Conservation (phyloP, 2,888 invertebrate genomes). For the Byasa hedistus region DNA sequence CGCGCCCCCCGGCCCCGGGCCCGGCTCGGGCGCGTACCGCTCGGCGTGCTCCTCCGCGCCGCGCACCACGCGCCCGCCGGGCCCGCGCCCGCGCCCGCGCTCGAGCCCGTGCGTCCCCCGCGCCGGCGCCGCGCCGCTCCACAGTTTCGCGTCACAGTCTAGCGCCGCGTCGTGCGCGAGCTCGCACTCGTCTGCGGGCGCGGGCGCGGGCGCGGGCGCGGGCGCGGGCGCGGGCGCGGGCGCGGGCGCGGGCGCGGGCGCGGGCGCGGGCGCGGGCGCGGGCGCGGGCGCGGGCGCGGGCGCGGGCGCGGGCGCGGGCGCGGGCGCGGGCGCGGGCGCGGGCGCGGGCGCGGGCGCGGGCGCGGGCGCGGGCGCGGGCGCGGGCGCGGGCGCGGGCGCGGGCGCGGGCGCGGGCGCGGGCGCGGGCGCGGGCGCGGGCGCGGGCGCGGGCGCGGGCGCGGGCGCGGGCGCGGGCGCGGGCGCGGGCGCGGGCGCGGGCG, state of each 20-base stretch:
- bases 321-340: slow-evolving; percentile 32
- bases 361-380: slow-evolving; percentile 67
- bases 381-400: slow-evolving; percentile 77
- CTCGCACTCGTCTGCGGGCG: slow-evolving; percentile 71
- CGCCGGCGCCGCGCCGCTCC: too few relatives aligned
- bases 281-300: slow-evolving; percentile 47
- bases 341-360: slow-evolving; percentile 69
- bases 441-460: too few relatives aligned
- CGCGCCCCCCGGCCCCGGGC: slow-evolving; percentile 37
- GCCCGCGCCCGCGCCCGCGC: slow-evolving; percentile 58
- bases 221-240: slow-evolving; percentile 35
- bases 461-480: too few relatives aligned
- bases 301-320: slow-evolving; percentile 47
- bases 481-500: too few relatives aligned
- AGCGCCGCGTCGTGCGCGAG: slow-evolving; percentile 75
- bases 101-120: slow-evolving; percentile 37
- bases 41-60: slow-evolving; percentile 85
- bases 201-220: slow-evolving; percentile 39
- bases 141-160: slow-evolving; percentile 73
- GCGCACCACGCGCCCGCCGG: slow-evolving; percentile 70
- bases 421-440: too few relatives aligned
- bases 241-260: slow-evolving; percentile 31
- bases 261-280: slow-evolving; percentile 44
- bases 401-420: too few relatives aligned
- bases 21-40: slow-evolving; percentile 33